These are phyloP conservation scores for Mobula birostris DNA, from an alignment of 2,113 vertebrate species.

Conservation along the genomic window DNA sequence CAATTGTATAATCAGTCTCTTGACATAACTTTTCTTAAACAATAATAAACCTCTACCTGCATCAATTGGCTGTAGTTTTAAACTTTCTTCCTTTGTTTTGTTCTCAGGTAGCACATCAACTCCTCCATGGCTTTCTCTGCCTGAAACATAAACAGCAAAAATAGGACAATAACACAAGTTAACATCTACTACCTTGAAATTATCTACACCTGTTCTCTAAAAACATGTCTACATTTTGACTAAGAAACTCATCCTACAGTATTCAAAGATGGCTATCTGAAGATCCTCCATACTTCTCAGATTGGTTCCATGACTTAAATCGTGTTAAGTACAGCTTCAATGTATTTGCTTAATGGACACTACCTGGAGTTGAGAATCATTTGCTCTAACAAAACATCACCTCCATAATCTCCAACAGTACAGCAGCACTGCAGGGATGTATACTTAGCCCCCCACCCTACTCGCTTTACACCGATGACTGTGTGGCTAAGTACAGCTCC, in stretches of 20 bases:
- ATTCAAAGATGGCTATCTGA: neutral
- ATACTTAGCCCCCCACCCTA: no score
- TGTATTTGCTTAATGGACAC: neutral
- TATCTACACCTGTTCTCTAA: neutral
- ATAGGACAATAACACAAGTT: neutral
- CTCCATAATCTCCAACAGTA: no score
- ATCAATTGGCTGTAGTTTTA: neutral
- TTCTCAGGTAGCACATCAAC: neutral
- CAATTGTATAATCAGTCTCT: neutral
- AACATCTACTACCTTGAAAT: neutral
- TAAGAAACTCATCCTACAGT: neutral
- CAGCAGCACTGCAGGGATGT: no score
- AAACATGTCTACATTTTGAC: neutral
- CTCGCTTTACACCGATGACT: no score
- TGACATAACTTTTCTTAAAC: neutral
- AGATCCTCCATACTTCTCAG: no score
- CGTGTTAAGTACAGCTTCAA: neutral
- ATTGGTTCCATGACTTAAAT: neutral
- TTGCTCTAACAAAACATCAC: neutral
- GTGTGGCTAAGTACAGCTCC: no score
- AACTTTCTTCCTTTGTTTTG: neutral
- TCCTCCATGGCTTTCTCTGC: neutral
- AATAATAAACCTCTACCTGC: neutral
- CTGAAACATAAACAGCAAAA: neutral
- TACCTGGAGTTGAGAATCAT: neutral